These are phyloP conservation scores for Polyodon spathula DNA, from an alignment of 2,113 vertebrate genomes.

Conservation along the genomic window DNA sequence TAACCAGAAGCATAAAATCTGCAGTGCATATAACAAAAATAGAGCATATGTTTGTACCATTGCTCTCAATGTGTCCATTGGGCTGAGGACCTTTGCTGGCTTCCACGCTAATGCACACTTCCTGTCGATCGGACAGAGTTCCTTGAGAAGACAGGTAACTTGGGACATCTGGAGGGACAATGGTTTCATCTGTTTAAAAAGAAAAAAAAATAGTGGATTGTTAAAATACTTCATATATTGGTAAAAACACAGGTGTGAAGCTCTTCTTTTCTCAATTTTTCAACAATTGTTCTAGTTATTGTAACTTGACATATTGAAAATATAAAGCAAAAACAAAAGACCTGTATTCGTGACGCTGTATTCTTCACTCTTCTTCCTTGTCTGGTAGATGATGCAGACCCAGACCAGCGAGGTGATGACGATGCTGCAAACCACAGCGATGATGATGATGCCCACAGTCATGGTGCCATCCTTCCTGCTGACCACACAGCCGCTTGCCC, in stretches of 20 bases:
- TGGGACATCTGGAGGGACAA: constrained; percentile 86
- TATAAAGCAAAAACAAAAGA: constrained; percentile 21
- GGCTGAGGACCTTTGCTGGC: constrained; percentile 53
- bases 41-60: constrained; percentile 50
- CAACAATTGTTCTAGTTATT: too few species aligned
- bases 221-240: too few species aligned
- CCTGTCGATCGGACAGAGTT: constrained; percentile 83
- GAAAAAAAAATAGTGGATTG: not conserved
- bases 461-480: constrained; percentile 45
- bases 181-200: constrained; percentile 76
- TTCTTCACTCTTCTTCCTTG: constrained; percentile 88
- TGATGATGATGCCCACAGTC: constrained; percentile 84
- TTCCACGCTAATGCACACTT: constrained; percentile 66
- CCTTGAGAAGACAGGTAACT: constrained; percentile 96
- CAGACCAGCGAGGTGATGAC: constrained; percentile 90
- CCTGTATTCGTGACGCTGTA: constrained; percentile 97
- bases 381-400: constrained; percentile 98
- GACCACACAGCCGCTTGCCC: constrained; percentile 35
- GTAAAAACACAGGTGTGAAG: too few species aligned
- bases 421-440: constrained; percentile 89
- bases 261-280: too few species aligned
- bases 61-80: constrained; percentile 66
- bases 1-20: too few species aligned
- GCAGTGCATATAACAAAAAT: too few species aligned
- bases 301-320: not conserved